These are phyloP conservation scores for Diarsia brunnea DNA, from an alignment of 2,888 invertebrate genomes.

Conservation along the genomic window DNA sequence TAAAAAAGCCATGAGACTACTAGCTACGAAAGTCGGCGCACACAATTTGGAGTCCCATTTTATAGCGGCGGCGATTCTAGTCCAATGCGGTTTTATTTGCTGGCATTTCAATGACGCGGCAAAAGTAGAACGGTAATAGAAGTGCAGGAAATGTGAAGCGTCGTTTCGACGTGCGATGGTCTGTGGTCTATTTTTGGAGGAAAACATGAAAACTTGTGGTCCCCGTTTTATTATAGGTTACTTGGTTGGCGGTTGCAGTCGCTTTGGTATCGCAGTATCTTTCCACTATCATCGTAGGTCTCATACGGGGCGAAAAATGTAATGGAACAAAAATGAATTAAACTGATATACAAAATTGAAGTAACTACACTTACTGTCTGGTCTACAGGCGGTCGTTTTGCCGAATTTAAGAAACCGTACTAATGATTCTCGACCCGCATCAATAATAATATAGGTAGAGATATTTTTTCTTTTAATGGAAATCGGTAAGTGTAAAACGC, in stretches of 20 bases:
- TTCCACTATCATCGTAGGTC: neutral
- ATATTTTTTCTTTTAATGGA: too few relatives aligned
- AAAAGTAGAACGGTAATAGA: constrained; percentile 50
- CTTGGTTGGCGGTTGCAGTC: neutral
- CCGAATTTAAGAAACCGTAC: too few relatives aligned
- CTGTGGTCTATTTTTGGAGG: constrained; percentile 20
- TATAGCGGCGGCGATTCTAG: constrained; percentile 57
- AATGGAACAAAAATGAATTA: too few relatives aligned
- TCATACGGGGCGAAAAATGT: neutral
- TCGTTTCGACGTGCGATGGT: constrained; percentile 22
- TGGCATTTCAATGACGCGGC: constrained; percentile 58
- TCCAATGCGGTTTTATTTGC: constrained; percentile 58
- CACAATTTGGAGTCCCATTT: constrained; percentile 60
- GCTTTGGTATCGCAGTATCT: neutral
- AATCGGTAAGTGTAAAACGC: too few relatives aligned
- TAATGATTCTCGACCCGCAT: too few relatives aligned
- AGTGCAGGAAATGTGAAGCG: constrained; percentile 50
- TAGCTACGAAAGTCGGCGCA: constrained; percentile 44
- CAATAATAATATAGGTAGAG: too few relatives aligned
- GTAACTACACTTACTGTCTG: too few relatives aligned
- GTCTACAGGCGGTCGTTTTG: too few relatives aligned
- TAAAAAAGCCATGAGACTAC: constrained; percentile 44
- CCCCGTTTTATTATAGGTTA: neutral
- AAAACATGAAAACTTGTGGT: constrained; percentile 4
- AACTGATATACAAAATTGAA: too few relatives aligned